phyloP scores from a whole-genome alignment of 1,140 invertebrate genomes.

The Diorhabda elongata region DNA sequence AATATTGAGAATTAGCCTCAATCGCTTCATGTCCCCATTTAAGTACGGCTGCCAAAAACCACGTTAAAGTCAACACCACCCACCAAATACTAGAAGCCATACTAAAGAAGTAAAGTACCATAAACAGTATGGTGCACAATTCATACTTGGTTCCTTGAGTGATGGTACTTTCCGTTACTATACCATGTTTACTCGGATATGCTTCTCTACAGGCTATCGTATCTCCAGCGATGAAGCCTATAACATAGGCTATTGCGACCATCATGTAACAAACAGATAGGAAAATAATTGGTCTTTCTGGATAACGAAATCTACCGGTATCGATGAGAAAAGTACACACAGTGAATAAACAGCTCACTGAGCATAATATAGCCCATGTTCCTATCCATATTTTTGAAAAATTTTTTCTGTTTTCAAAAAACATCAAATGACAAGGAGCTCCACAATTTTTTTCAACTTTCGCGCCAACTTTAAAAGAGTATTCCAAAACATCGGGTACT shows the following conservation, averaged over 20 bases:
- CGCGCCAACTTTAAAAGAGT: conserved; percentile 77
- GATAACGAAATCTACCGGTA: conserved; percentile 89
- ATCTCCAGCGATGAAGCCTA: conserved; percentile 84
- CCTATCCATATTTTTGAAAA: conserved; percentile 91
- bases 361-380: conserved; percentile 87
- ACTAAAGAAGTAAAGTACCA: conserved; percentile 97
- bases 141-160: conserved; percentile 90
- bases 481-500: conserved; percentile 72
- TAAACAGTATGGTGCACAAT: conserved; percentile 92
- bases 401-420: conserved; percentile 78
- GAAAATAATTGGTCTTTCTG: conserved; percentile 96
- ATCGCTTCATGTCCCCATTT: conserved; percentile 99
- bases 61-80: conserved; percentile 95
- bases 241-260: conserved; percentile 88
- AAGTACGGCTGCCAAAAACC: conserved; percentile 97
- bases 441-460: conserved; percentile 81
- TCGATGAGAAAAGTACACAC: conserved; percentile 94
- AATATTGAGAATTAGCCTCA: conserved; percentile 95
- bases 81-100: conserved; percentile 98
- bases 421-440: conserved; percentile 89
- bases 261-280: conserved; percentile 95
- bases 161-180: conserved; percentile 76
- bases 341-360: conserved; percentile 87
- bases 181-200: conserved; percentile 63
- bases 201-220: conserved; percentile 83